Evolutionary conservation across 2,888 invertebrate species (phyloP), one percentile per base, ranked within the genome.

Genomic region (Drosophila gaucha): DNA sequence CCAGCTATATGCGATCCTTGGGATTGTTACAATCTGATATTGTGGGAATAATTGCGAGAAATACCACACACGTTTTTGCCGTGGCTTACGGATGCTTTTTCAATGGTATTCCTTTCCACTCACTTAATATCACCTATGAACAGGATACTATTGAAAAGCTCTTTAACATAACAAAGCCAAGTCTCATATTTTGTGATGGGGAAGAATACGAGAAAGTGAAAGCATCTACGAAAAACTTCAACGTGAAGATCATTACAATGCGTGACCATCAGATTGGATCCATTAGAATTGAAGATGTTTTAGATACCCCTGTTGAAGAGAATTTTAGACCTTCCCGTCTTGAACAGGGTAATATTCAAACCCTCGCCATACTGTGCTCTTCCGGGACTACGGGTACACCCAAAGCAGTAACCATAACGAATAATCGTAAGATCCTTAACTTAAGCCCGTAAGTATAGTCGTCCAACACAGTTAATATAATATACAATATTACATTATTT

Each of bases 311-410:
- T 2, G 46, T 76, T 0, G 64, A 56, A 18, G 26, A 44, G 0
- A 39, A 74, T 39, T 82, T 84, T 10, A 12, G 39, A 20, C 89
- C 90, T 0, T 46, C 67, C 28, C 73, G 64, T 0, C 56, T 89
- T 16, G 80, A 77, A 5, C 55, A 76, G 22, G 90, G 90, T 3
- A 78, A 66, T 6, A 65, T 88, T 31, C 88, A 90, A 49, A 84
- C 80, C 0, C 69, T 89, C 10, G 89, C 88, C 6, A 90, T 91
- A 56, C 66, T 90, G 0, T 89, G 90, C 43, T 88, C 91, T 0
- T 90, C 90, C 3, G 91, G 91, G 1, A 90, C 90, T 0, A 91
- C 90, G 0, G 91, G 91, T 0, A 50, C 54, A 0, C 89, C 90
- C 0, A 91, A 91, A 63, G 86, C 86, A 4, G 89, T 72, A 18